Conservation (phyloP, 2,797 vertebrate species). For the Acestrorhynchus altus region DNA sequence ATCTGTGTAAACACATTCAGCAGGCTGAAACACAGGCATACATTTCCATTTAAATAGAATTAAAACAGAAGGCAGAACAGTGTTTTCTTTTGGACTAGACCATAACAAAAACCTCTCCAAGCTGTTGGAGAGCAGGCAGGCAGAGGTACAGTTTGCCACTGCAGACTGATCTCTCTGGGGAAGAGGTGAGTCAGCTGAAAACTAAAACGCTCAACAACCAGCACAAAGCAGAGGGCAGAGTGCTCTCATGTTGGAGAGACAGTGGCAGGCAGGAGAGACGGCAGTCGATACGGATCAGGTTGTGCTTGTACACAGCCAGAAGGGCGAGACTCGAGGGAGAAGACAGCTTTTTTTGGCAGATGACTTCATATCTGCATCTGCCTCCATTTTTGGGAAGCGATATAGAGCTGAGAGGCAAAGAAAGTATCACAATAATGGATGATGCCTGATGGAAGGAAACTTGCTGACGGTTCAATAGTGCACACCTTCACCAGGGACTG, state of each 20-base stretch:
- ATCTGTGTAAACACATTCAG: too few relatives aligned
- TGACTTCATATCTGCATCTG: slow-evolving; percentile 73
- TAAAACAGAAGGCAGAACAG: neutral
- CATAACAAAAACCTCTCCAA: neutral
- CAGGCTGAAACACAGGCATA: neutral
- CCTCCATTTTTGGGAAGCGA: slow-evolving; percentile 31
- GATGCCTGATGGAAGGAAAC: neutral
- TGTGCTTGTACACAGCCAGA: slow-evolving; percentile 66
- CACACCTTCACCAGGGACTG: neutral
- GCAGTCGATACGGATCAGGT: slow-evolving; percentile 46
- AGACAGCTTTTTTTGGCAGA: slow-evolving; percentile 27
- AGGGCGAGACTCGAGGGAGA: slow-evolving; percentile 54
- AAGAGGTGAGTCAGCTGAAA: slow-evolving; percentile 45
- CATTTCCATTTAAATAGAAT: neutral
- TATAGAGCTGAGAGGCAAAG: neutral
- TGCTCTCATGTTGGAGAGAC: slow-evolving; percentile 36
- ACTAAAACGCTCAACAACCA: slow-evolving; percentile 24
- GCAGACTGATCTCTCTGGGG: slow-evolving; percentile 13
- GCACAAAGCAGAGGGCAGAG: slow-evolving; percentile 28
- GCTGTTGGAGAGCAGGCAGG: slow-evolving; percentile 10
- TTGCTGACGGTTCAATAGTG: neutral
- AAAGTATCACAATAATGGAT: slow-evolving; percentile 12
- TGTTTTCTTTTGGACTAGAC: neutral
- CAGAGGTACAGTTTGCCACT: neutral
- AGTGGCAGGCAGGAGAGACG: slow-evolving; percentile 44